Base-by-base conservation (phyloP, 2,113 vertebrate species). In the Thalassoma bifasciatum region DNA sequence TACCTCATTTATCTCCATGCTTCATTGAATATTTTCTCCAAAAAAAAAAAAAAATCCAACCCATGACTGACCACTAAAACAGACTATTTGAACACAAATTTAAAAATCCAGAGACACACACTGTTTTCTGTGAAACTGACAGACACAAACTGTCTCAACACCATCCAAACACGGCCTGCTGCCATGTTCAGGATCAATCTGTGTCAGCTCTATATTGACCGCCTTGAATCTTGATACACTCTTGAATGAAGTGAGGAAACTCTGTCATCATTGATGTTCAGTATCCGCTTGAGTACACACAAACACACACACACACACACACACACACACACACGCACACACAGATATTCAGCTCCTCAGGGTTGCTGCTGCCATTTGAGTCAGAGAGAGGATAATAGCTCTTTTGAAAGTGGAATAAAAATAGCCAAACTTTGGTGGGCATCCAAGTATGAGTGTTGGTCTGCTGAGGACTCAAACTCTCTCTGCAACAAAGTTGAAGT, bases 161-260 rank as follows among this genome's bases (percentile, higher is more conserved):
- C 79, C 61, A 57, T 81, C 83, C 76, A 70, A 88, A 53, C 42
- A 21, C 66, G 1, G 49, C 72, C 69, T 36, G 46, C 73, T 75
- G 72, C 59, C 47, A 62, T 36, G 49, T 61, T 37, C 62, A 40
- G 34, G 58, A 80, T 78, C 84, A 71, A 50, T 79, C 82, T 69
- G 60, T 79, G 67, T 69, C 71, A 65, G 66, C 70, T 64, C 23
- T 76, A 79, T 78, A 85, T 77, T 75, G 84, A 85, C 82, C 72
- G 58, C 59, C 50, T 66, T 47, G 57, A 72, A 72, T 84, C 67
- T 50, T 77, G 69, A 84, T 76, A 79, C 66, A 51, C 73, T 84
- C 59, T 19, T 72, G 57, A 9, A 34, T 57, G 38, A 83, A 75
- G 56, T 67, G 81, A 80, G 76, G 75, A 80, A 84, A 81, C 71